phyloP scores from a whole-genome alignment of 2,797 vertebrate genomes.

The Thaleichthys pacificus region DNA sequence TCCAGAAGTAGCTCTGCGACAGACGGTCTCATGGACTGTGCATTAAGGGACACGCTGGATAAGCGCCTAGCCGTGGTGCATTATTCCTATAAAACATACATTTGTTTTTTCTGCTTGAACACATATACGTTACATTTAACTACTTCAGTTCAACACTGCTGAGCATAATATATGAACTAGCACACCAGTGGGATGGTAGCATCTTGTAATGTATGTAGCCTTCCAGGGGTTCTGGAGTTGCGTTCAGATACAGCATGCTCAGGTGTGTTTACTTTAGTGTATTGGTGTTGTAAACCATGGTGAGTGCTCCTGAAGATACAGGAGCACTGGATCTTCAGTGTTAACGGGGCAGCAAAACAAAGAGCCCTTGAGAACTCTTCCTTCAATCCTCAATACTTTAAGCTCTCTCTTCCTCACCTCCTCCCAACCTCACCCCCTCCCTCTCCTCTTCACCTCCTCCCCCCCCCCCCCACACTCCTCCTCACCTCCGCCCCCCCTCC shows the following conservation, averaged over 20 bases:
- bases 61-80: too few species aligned
- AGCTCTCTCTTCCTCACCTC: too few species aligned
- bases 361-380: background rate
- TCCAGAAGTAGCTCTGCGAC: background rate
- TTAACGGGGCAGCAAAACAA: slow-evolving; percentile 28
- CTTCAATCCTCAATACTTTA: too few species aligned
- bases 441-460: background rate
- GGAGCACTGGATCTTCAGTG: too few species aligned
- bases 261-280: background rate
- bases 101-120: background rate
- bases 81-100: too few species aligned
- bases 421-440: too few species aligned
- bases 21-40: background rate
- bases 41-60: background rate
- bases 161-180: background rate
- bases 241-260: background rate
- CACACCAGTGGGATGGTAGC: background rate
- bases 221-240: background rate
- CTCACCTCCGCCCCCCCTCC: too few species aligned
- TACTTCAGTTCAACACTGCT: background rate
- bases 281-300: background rate
- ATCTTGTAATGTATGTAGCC: background rate
- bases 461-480: too few species aligned
- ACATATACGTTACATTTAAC: background rate
- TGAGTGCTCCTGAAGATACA: background rate